phyloP scores from a whole-genome alignment of 2,797 vertebrate species.

The Helostoma temminkii region DNA sequence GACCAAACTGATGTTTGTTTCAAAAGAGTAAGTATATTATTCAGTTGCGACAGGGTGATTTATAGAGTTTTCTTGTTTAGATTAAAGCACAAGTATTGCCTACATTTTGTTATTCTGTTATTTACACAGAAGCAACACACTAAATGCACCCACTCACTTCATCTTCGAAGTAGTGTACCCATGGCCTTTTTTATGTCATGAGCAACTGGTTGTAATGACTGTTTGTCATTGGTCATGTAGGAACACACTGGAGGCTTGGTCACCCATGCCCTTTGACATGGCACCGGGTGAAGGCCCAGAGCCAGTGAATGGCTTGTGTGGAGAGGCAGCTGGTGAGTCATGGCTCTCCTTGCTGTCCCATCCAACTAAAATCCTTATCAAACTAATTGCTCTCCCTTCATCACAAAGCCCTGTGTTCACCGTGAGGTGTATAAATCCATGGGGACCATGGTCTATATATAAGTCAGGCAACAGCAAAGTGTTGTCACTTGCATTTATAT shows the following conservation, averaged over 20 bases:
- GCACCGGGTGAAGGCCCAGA: slow-evolving; percentile 67
- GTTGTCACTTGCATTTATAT: neutral
- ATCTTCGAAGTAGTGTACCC: slow-evolving; percentile 10
- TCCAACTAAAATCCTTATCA: slow-evolving; percentile 37
- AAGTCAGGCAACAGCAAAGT: neutral
- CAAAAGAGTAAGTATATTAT: slow-evolving; percentile 83
- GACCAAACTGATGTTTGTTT: slow-evolving; percentile 85
- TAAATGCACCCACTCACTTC: slow-evolving; percentile 4
- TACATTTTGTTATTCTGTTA: slow-evolving; percentile 4
- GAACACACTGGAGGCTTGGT: slow-evolving; percentile 76
- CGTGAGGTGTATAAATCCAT: slow-evolving; percentile 2
- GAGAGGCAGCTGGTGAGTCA: slow-evolving; percentile 83
- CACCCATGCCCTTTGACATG: slow-evolving; percentile 69
- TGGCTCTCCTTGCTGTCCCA: slow-evolving; percentile 68
- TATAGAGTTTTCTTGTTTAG: neutral
- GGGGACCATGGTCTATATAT: slow-evolving; percentile 2
- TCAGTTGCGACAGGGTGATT: slow-evolving; percentile 24
- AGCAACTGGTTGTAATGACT: slow-evolving; percentile 70
- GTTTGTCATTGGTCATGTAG: slow-evolving; percentile 84
- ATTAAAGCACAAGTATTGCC: neutral
- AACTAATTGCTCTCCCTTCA: slow-evolving; percentile 30
- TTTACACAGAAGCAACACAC: neutral
- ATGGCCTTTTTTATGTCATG: slow-evolving; percentile 21
- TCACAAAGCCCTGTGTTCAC: slow-evolving; percentile 17
- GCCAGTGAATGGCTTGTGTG: slow-evolving; percentile 71